Evolutionary conservation across 2,888 invertebrate species (phyloP).

Genomic region (Sarcophaga rosellei): DNA sequence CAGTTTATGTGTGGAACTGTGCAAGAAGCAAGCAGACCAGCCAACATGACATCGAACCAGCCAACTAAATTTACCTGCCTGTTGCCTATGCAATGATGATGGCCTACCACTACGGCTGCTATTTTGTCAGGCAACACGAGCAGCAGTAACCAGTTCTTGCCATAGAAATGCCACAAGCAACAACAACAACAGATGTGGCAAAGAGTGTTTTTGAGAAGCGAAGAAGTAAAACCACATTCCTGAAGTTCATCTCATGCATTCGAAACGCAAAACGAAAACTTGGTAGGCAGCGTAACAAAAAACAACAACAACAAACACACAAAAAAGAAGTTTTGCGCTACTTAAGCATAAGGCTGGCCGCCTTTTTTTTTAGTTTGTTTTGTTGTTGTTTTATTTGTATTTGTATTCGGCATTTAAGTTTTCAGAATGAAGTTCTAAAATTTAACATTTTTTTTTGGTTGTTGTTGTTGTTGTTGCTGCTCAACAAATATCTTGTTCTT

Average conservation of each 20-base stretch:
- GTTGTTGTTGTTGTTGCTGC: conserved; percentile 18
- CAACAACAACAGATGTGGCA: conserved; percentile 57
- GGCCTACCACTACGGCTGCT: not conserved
- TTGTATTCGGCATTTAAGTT: conserved; percentile 2
- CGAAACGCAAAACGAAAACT: conserved; percentile 23
- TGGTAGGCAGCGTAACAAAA: conserved; percentile 15
- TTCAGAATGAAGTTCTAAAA: conserved; percentile 67
- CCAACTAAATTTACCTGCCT: conserved; percentile 23
- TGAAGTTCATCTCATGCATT: conserved; percentile 62
- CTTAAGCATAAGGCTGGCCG: not conserved
- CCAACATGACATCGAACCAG: conserved; percentile 21
- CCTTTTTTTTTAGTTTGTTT: not conserved
- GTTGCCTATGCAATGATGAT: conserved; percentile 23
- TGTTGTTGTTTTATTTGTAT: not conserved
- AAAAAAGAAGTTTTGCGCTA: conserved; percentile 53
- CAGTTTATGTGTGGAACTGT: not conserved
- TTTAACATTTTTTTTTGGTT: conserved; percentile 49
- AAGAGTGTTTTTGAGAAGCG: conserved; percentile 30
- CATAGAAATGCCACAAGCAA: conserved; percentile 41
- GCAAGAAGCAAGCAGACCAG: not conserved
- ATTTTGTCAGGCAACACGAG: conserved; percentile 24
- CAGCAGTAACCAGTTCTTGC: conserved; percentile 56
- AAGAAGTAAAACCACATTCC: conserved; percentile 66
- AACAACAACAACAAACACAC: conserved; percentile 19
- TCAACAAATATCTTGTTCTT: conserved; percentile 12